A percentile compares a stretch with the other conserved stretches of the same genome.
Evolutionary conservation across 2,797 vertebrate species (phyloP).

Genomic region (Periparus ater): DNA sequence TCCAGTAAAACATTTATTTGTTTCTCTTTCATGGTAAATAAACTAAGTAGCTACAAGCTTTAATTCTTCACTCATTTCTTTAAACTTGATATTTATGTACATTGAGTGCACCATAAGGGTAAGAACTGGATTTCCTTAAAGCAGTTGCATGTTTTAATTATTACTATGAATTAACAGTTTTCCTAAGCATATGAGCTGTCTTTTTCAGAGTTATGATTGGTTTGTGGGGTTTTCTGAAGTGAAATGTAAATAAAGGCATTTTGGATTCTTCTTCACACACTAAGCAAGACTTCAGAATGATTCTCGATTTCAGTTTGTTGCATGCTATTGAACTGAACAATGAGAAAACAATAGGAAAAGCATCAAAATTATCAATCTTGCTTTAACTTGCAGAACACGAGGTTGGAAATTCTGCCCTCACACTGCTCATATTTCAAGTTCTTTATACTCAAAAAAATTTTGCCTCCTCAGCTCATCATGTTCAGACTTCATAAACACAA

Average conservation of each 20-base stretch:
- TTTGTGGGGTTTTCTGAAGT: background rate
- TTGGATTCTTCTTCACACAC: background rate
- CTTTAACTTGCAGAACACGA: background rate
- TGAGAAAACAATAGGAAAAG: background rate
- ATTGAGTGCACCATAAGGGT: background rate
- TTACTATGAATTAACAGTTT: background rate
- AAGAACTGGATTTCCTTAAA: background rate
- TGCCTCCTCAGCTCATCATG: background rate
- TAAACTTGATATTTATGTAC: background rate
- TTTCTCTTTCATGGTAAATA: background rate
- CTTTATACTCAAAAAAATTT: background rate
- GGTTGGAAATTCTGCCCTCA: background rate
- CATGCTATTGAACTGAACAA: background rate
- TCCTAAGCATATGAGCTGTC: background rate
- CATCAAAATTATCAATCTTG: background rate
- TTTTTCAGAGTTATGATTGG: background rate
- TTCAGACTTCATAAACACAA: background rate
- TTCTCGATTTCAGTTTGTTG: background rate
- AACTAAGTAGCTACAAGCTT: background rate
- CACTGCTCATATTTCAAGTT: background rate
- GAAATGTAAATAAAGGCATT: background rate
- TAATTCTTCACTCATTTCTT: background rate
- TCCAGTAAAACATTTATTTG: background rate
- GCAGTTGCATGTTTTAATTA: background rate
- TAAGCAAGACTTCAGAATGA: background rate